phyloP scores from a whole-genome alignment of 2,113 vertebrate genomes.

The Elaphurus davidianus region DNA sequence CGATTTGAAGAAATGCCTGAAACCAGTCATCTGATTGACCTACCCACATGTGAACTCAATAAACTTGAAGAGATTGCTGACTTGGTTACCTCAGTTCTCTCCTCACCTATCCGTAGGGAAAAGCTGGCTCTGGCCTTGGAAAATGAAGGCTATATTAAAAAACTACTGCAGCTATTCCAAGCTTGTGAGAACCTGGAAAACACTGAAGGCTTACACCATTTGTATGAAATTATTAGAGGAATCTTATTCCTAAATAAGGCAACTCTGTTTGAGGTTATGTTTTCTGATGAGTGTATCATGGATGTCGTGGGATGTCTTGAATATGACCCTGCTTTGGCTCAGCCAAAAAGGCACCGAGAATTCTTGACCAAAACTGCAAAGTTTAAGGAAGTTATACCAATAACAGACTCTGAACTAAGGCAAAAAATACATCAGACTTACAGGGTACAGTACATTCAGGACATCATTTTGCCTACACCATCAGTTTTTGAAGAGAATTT shows the following conservation, averaged over 20 bases:
- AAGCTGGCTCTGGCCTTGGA: constrained; percentile 96
- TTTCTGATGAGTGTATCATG: constrained; percentile 99
- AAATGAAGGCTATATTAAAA: constrained; percentile 97
- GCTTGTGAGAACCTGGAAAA: constrained; percentile 97
- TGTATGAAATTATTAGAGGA: constrained; percentile 97
- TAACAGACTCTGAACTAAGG: constrained; percentile 98
- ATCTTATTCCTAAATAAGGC: constrained; percentile 99
- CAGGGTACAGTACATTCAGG: constrained; percentile 99
- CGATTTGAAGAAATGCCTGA: constrained; percentile 98
- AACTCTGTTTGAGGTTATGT: constrained; percentile 98
- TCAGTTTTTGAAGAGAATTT: constrained; percentile 99
- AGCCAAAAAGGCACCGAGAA: constrained; percentile 96
- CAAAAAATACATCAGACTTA: constrained; percentile 99
- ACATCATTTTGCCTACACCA: constrained; percentile 98
- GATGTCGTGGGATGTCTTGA: constrained; percentile 99
- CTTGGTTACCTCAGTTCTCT: constrained; percentile 97
- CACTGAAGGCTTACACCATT: constrained; percentile 95
- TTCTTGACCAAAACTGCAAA: constrained; percentile 99
- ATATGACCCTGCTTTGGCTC: constrained; percentile 96
- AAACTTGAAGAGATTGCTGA: constrained; percentile 98
- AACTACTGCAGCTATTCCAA: constrained; percentile 96
- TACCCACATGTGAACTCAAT: constrained; percentile 93
- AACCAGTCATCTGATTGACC: constrained; percentile 94
- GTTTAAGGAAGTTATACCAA: constrained; percentile 99
- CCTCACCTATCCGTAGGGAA: constrained; percentile 97